phyloP scores from a whole-genome alignment of 2,113 vertebrate species.

The Pao palembangensis region DNA sequence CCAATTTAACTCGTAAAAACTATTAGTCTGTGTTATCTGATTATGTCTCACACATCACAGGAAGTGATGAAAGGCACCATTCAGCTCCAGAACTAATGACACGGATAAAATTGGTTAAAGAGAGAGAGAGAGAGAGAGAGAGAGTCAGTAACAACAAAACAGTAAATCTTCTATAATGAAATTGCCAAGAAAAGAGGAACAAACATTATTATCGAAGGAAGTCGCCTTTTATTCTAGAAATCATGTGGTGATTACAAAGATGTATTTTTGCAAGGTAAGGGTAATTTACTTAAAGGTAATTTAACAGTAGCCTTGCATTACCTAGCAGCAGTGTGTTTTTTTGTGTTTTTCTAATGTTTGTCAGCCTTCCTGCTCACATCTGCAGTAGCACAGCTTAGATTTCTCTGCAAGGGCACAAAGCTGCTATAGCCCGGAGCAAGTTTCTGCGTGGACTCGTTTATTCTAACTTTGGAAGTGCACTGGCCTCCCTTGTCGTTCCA shows the following conservation, averaged over 20 bases:
- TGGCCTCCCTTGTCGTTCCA: slow-evolving; percentile 1
- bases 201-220: slow-evolving; percentile 3
- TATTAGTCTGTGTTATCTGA: too few species aligned
- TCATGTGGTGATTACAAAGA: not conserved
- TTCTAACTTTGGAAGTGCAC: slow-evolving; percentile 15
- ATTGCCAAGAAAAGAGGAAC: slow-evolving; percentile 15
- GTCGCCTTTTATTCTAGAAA: slow-evolving; percentile 11
- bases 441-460: slow-evolving; percentile 18
- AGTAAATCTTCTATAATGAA: slow-evolving; percentile 23
- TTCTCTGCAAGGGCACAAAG: slow-evolving; percentile 19
- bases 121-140: slow-evolving; percentile 1
- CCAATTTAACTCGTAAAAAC: too few species aligned
- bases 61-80: not conserved
- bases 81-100: not conserved
- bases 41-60: too few species aligned
- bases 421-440: slow-evolving; percentile 15
- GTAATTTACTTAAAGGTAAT: slow-evolving; percentile 8
- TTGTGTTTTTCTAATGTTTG: not conserved
- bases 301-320: slow-evolving; percentile 9
- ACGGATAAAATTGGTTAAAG: not conserved
- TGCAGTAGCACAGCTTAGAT: slow-evolving; percentile 8
- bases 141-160: slow-evolving; percentile 15
- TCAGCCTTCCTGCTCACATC: not conserved
- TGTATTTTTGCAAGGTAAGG: not conserved
- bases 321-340: not conserved